A percentile compares a stretch with the other conserved stretches of the same genome.
These are phyloP conservation scores for Trichomalopsis sarcophagae DNA, from an alignment of 1,140 invertebrate genomes.

Conservation along the genomic window DNA sequence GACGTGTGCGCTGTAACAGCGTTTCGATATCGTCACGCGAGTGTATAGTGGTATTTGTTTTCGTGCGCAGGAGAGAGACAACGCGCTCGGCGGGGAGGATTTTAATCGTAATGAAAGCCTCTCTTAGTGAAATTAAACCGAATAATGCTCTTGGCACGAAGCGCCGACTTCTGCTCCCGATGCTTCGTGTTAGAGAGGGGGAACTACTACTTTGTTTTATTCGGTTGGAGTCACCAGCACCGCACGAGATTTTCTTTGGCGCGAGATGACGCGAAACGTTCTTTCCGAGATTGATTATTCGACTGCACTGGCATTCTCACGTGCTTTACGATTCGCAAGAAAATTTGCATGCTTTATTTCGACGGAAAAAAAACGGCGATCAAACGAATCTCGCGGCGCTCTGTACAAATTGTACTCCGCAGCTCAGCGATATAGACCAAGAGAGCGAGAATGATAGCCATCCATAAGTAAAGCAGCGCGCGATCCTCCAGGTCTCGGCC, in stretches of 20 bases:
- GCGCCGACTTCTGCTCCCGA: conserved; percentile 7
- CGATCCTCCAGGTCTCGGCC: background rate
- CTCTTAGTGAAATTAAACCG: conserved; percentile 51
- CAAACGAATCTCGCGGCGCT: background rate
- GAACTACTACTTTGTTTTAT: conserved; percentile 30
- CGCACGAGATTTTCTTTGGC: conserved; percentile 1
- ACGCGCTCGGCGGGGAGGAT: background rate
- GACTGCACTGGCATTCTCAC: too few species aligned
- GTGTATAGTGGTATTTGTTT: background rate
- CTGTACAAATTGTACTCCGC: background rate
- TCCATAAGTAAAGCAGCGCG: conserved; percentile 1
- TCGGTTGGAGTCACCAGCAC: background rate
- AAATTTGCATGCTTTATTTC: too few species aligned
- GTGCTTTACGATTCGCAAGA: too few species aligned
- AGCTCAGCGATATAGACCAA: background rate
- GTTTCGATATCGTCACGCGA: background rate
- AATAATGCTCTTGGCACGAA: conserved; percentile 48
- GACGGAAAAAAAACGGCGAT: background rate
- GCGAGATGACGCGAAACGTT: background rate
- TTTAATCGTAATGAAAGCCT: conserved; percentile 49
- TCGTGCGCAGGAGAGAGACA: background rate
- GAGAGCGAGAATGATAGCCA: background rate
- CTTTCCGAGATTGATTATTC: too few species aligned
- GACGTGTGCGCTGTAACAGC: too few species aligned
- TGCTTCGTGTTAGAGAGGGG: conserved; percentile 4